Base-by-base conservation (phyloP, 2,797 vertebrate species). In the Neosilurus mollespiculum region DNA sequence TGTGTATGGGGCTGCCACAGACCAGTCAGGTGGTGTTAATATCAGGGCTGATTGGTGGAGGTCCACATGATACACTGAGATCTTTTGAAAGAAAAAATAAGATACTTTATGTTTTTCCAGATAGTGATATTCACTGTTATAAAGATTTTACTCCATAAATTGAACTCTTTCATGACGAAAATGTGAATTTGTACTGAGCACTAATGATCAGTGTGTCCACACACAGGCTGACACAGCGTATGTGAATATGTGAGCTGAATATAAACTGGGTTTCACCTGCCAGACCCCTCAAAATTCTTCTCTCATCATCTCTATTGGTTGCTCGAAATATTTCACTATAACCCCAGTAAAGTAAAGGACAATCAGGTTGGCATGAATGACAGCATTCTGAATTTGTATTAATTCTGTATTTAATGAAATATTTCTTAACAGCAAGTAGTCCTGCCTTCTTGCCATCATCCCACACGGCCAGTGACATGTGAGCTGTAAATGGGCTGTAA, bases 401-500 rank as follows among this genome's bases (percentile, higher is more conserved):
- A 62, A 78, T 62, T 78, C 22, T 18, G 34, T 49, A 61, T 59
- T 37, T 15, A 34, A 54, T 69, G 12, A 71, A 87, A 83, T 78
- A 81, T 83, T 75, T 77, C 1, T 51, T 71, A 70, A n/a, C 26
- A 67, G 59, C 69, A n/a, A 15, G 62, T 53, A 22, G 15, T 20
- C 34, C 51, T 56, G 12, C 49, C n/a, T 72, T 72, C 49, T 72
- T 72, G 70, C 54, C 51, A 54, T 54, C 12, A 2, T 72, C 70
- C 51, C 16, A 11, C 49, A 65, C 0, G 2, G 15, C 61, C 78
- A 53, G 9, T 53, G 24, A 34, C 54, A 76, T 34, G n/a, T 72
- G 18, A 75, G 53, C 37, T n/a, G 37, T 24, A 62, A 91, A 92
- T 85, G 81, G 71, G 86, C 87, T 37, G 81, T 86, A 88, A 91